Conservation (phyloP, 2,113 vertebrate genomes). For the Psephotus haematonotus region DNA sequence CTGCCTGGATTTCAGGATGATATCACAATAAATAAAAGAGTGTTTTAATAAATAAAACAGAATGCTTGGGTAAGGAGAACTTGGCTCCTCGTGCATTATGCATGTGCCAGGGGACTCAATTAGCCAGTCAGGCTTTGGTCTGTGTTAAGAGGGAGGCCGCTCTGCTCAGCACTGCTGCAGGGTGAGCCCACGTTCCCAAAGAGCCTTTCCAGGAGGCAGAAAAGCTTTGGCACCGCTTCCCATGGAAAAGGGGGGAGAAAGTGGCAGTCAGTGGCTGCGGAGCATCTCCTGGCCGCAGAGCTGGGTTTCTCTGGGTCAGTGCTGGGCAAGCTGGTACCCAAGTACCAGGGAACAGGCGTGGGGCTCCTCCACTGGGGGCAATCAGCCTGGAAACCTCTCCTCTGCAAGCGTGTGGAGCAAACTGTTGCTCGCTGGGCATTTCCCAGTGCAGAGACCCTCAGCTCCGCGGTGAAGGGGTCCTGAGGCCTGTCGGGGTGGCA, state of each 20-base stretch:
- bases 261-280: accelerated
- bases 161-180: accelerated
- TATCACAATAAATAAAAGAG: not conserved
- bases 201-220: not conserved
- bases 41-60: conserved; percentile 29
- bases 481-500: accelerated
- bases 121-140: not conserved
- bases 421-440: not conserved
- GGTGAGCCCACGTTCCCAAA: not conserved
- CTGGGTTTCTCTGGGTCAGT: not conserved
- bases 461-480: accelerated
- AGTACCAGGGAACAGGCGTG: not conserved
- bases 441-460: not conserved
- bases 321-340: not conserved
- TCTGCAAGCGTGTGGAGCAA: not conserved
- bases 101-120: conserved; percentile 63
- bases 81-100: conserved; percentile 28
- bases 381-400: not conserved
- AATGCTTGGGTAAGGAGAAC: not conserved
- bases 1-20: not conserved
- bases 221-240: accelerated
- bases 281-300: accelerated
- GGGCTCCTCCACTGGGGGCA: accelerated
- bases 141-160: not conserved
- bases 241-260: not conserved